Evolutionary conservation across 1,140 invertebrate species (phyloP), one percentile per base, ranked within the genome.

Genomic region (Acromyrmex echinatior): DNA sequence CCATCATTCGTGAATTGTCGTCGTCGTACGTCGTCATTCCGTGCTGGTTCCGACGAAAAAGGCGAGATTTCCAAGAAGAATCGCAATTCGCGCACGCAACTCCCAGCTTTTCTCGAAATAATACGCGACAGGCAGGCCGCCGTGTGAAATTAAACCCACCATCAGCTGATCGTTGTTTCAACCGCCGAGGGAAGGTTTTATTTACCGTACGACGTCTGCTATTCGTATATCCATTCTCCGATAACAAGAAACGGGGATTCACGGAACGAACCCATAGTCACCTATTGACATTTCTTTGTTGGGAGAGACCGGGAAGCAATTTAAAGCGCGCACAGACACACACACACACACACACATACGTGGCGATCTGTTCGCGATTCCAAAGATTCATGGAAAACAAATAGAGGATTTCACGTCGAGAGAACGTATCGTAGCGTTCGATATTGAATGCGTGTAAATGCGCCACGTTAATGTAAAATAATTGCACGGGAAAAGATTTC

Each of bases 1-100:
- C 53, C 65, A 71, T 80, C 88, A 87, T 78, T 86, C 77, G 77
- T 71, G 63, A 65, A 86, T 86, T 87, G 74, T 74, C 74, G 62
- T 53, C 39, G 78, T 31, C 39, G 73, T 63, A 73, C 78, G 25
- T 25, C 25, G 25, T 25, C 25, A 85, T 79, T 16, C 14, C 60
- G 73, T 65, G 86, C 31, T 66, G 10, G 56, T 88, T 87, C 84
- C 28, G 39, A 35, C 78, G 53, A 45, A 51, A 66, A 78, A 85
- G 80, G 60, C 79, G 79, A 66, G 63, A 60, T 66, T 31, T 49
- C 25, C 31, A 7, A 31, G 10, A 65, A 12, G 31, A 2, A 65
- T 80, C 39, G 56, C 21, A 21, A 21, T 65, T 49, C 18, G 60
- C 16, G 3, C 21, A 7, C 16, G 12, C 45, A 2, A 39, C 53